phyloP scores from a whole-genome alignment of 2,113 vertebrate species.

The Sebastes fasciatus region DNA sequence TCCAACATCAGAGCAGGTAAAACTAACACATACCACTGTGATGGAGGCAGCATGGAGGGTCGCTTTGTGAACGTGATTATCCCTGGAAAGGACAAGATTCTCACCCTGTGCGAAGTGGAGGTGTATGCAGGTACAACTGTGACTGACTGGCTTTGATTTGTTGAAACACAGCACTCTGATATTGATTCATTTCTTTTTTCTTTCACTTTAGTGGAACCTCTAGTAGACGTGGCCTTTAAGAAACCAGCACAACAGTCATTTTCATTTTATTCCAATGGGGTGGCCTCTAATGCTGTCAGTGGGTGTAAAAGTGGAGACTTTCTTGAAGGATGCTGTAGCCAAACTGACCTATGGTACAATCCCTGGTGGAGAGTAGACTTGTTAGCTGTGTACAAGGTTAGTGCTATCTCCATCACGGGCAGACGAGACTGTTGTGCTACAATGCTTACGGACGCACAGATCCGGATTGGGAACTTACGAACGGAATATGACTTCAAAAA shows the following conservation, averaged over 20 bases:
- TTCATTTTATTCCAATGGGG: too few relatives aligned
- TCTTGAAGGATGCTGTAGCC: neutral
- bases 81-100: conserved; percentile 15
- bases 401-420: conserved; percentile 25
- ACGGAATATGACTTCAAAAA: accelerated
- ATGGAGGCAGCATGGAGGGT: conserved; percentile 25
- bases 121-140: conserved; percentile 39
- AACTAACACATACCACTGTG: conserved; percentile 33
- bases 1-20: conserved; percentile 24
- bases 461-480: neutral
- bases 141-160: neutral
- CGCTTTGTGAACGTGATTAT: conserved; percentile 45
- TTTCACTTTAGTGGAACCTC: neutral
- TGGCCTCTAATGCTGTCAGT: accelerated
- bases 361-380: conserved; percentile 45
- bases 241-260: neutral
- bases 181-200: neutral
- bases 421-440: neutral
- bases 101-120: conserved; percentile 54
- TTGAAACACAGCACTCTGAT: neutral
- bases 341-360: accelerated
- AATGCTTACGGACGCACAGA: neutral
- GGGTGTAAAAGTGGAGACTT: neutral
- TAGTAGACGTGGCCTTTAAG: conserved; percentile 6
- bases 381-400: conserved; percentile 8